Evolutionary conservation across 2,888 invertebrate species (phyloP), one percentile per base, ranked within the genome.

Genomic region (Chloroclystis v-ata): DNA sequence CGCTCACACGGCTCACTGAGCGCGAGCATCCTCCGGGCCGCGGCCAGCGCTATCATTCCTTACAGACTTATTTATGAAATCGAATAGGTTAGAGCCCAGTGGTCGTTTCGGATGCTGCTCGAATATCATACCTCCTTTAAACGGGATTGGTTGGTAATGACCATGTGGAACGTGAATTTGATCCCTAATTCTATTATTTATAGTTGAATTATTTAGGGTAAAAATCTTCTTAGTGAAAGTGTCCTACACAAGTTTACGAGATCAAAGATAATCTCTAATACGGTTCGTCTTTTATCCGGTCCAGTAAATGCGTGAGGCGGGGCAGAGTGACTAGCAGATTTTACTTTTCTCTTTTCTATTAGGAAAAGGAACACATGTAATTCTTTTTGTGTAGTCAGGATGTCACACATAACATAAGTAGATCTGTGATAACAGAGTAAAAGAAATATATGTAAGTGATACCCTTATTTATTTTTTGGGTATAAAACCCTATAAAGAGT

Each of bases 1-100:
- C 12, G 24, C 46, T 37, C 29, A 24, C 28, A 29, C 12, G 40
- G 32, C 30, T 38, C 45, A 28, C 45, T 45, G 44, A 12, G 32
- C 26, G 16, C 16, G 37, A 11, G 13, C 4, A 32, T 41, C 28
- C 28, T 41, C 12, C 12, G 20, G 5, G 24, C 29, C 29, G 8
- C 28, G 26, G 38, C 28, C 6, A 28, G 16, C 28, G 28, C 28
- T 38, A 38, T 38, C 16, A 28, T 28, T 24, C 35, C 35, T 33
- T 10, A 35, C 35, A 8, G 35, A 35, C 35, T 35, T 35, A 35
- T 35, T 35, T 14, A 35, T 35, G 35, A 35, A 35, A 24, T 35
- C 35, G 35, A 35, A 20, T 35, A 35, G 33, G 33, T 20, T 35
- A 10, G 14, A 10, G 20, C 20, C 20, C 5, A 10, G 35, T 6